A percentile compares a stretch with the other conserved stretches of the same genome.
Conservation (phyloP, 2,888 invertebrate species). For the Andrena flavipes region DNA sequence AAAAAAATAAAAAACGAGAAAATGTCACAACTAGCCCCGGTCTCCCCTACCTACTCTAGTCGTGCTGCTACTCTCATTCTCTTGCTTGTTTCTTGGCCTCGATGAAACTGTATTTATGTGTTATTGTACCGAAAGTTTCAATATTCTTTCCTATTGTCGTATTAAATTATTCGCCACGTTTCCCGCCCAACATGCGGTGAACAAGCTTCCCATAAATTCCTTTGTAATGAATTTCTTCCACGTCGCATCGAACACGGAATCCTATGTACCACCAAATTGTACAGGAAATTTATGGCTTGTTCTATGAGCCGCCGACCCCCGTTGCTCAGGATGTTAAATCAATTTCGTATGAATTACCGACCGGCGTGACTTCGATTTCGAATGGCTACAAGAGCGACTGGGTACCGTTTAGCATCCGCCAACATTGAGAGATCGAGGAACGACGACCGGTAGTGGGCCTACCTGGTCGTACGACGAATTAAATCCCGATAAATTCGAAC, state of each 20-base stretch:
- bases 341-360: constrained; percentile 26
- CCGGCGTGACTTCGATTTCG: background rate
- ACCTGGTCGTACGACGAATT: constrained; percentile 61
- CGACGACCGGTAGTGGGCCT: constrained; percentile 46
- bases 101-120: no score
- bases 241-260: background rate
- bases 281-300: background rate
- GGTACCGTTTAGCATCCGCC: constrained; percentile 40
- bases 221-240: constrained; percentile 1
- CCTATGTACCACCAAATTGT: background rate
- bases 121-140: no score
- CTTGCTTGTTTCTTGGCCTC: no score
- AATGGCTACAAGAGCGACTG: constrained; percentile 11
- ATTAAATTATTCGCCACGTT: background rate
- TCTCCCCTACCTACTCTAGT: no score
- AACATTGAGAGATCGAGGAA: constrained; percentile 45
- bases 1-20: no score
- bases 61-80: no score
- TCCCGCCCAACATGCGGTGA: background rate
- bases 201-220: background rate
- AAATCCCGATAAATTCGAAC: constrained; percentile 70
- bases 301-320: background rate
- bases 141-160: background rate
- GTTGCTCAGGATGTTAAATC: constrained; percentile 3
- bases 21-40: no score